Evolutionary conservation across 2,113 vertebrate species (phyloP).

Genomic region (Mobula hypostoma): DNA sequence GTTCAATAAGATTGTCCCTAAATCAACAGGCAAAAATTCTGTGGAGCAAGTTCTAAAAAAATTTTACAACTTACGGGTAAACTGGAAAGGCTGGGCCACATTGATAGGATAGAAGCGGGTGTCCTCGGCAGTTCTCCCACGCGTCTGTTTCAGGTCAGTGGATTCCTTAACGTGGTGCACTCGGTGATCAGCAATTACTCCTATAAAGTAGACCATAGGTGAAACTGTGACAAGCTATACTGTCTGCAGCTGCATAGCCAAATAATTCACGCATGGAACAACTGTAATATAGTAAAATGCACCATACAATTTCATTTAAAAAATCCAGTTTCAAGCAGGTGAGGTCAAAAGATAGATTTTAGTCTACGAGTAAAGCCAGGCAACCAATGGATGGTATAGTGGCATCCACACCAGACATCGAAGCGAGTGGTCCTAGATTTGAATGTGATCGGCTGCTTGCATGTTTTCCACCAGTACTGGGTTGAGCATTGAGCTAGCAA

Average conservation of each 20-base stretch:
- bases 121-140: conserved; percentile 55
- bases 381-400: no score
- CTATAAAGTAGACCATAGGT: conserved; percentile 46
- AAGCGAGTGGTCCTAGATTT: no score
- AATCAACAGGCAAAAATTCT: background rate
- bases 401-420: no score
- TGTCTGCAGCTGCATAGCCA: background rate
- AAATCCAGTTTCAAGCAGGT: no score
- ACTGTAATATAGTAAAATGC: background rate
- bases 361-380: background rate
- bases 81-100: conserved; percentile 84
- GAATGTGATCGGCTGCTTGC: no score
- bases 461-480: no score
- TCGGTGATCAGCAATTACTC: conserved; percentile 69
- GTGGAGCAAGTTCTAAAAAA: background rate
- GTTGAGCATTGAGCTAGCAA: no score
- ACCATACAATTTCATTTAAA: background rate
- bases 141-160: conserved; percentile 54
- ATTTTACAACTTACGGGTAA: conserved; percentile 80
- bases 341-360: background rate
- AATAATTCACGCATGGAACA: background rate
- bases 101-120: conserved; percentile 62
- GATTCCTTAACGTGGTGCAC: conserved; percentile 73
- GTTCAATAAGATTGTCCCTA: background rate
- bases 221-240: background rate